Evolutionary conservation across 2,888 invertebrate species (phyloP).

Genomic region (Drosophila pseudotakahashii): DNA sequence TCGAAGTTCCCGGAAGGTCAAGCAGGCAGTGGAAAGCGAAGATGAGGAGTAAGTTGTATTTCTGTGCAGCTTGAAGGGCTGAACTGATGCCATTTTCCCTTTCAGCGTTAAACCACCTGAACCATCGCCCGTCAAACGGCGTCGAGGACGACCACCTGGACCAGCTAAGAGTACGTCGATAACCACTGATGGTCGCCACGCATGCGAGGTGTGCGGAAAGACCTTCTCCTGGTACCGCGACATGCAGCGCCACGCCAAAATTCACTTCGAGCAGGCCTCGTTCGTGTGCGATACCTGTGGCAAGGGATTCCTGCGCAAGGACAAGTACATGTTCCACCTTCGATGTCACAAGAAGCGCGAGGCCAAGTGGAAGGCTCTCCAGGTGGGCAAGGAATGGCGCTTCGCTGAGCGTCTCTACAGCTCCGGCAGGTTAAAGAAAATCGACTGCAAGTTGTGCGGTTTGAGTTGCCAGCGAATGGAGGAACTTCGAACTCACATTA

Average conservation of each 20-base stretch:
- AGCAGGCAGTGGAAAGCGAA: constrained; percentile 38
- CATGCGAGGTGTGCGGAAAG: constrained; percentile 78
- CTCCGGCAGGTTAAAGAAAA: constrained; percentile 60
- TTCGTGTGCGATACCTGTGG: constrained; percentile 71
- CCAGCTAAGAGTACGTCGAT: constrained; percentile 35
- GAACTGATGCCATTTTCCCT: neutral
- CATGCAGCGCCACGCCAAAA: constrained; percentile 77
- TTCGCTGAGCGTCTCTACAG: constrained; percentile 78
- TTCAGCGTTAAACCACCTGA: constrained; percentile 9
- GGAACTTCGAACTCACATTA: constrained; percentile 75
- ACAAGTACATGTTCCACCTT: constrained; percentile 73
- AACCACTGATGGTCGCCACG: constrained; percentile 65
- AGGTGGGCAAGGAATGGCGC: constrained; percentile 64
- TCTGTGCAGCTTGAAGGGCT: too few relatives aligned
- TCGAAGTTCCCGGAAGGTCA: constrained; percentile 51
- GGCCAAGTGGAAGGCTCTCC: constrained; percentile 31
- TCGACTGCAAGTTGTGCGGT: constrained; percentile 82
- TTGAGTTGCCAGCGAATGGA: constrained; percentile 62
- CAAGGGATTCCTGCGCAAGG: constrained; percentile 75
- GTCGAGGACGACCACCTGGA: constrained; percentile 65
- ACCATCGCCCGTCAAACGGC: constrained; percentile 47
- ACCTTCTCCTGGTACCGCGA: constrained; percentile 81
- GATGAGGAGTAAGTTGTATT: constrained; percentile 23
- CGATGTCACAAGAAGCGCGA: constrained; percentile 61
- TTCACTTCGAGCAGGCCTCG: constrained; percentile 68